Evolutionary conservation across 2,113 vertebrate species (phyloP), one percentile per base, ranked within the genome.

Genomic region (Turdus rufiventris): DNA sequence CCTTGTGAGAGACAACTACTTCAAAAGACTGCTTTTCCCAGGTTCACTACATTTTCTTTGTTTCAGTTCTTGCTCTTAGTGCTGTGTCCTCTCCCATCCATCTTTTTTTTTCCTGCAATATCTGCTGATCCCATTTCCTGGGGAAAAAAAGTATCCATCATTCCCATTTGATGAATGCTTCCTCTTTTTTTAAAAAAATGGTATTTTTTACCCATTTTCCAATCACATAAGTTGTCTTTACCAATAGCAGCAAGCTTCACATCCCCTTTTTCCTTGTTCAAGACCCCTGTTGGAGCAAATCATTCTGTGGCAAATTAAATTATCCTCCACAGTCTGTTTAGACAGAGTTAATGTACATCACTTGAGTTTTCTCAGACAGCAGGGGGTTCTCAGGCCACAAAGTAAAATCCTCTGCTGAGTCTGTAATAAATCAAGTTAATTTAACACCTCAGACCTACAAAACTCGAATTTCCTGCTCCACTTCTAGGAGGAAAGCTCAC

Each of bases 231-330:
- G 8, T 83, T 79, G 33, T 38, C 40, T 31, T 74, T 71, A 51
- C 26, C 33, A 68, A 6, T 58, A 80, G 40, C 17, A 53, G 15
- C 45, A 42, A 73, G n/a, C 12, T 60, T 74, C 38, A 31, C 21
- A 62, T 71, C 16, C 23, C 20, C 12, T 87, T 89, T 88, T 34
- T 21, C 28, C 28, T 85, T 7, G 1, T 79, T 94, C 45, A 50
- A 40, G 45, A 80, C 67, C 29, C 18, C 20, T 73, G 17, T 88
- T 94, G 83, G 78, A 96, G 47, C 58, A 90, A 88, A 85, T 45
- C 54, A 65, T 71, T 87, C 62, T 85, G 40, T 48, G 80, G 63
- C 54, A 93, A 94, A 93, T 93, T 76, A 60, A 75, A 92, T 85
- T 83, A 68, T 72, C 50, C 43, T 92, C 47, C 56, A 34, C 34